These are phyloP conservation scores for Halocynthia roretzi DNA, from an alignment of 23 tunicate species.

Conservation along the genomic window DNA sequence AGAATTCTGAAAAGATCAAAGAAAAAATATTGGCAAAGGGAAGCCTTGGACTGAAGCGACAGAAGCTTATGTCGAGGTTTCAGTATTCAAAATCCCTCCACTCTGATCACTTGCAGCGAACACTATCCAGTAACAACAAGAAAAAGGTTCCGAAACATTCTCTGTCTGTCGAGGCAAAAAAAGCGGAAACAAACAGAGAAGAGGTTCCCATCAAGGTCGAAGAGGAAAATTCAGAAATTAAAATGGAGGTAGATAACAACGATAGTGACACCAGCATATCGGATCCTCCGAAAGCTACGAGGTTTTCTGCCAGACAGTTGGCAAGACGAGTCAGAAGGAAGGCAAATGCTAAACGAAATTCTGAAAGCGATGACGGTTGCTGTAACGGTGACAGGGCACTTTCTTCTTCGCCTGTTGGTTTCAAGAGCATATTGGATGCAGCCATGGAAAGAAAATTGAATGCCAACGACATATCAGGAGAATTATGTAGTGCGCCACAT, in stretches of 20 bases:
- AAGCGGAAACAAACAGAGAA: neutral
- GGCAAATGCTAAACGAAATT: neutral
- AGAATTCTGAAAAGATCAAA: neutral
- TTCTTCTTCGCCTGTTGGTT: slow-evolving; percentile 43
- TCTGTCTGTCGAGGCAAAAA: neutral
- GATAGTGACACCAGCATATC: slow-evolving; percentile 45
- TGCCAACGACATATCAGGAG: slow-evolving; percentile 29
- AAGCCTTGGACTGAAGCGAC: neutral
- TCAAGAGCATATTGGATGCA: slow-evolving; percentile 51
- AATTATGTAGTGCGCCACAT: neutral
- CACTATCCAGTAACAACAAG: neutral
- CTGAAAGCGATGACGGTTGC: slow-evolving; percentile 28
- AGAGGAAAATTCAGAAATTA: neutral
- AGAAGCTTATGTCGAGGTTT: neutral
- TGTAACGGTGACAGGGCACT: neutral
- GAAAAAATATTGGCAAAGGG: slow-evolving; percentile 5
- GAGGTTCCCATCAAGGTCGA: neutral
- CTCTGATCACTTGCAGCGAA: neutral
- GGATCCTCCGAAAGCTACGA: slow-evolving; percentile 33
- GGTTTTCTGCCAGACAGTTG: slow-evolving; percentile 26
- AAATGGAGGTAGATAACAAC: neutral
- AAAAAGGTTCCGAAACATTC: too few species aligned
- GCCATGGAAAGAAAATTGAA: slow-evolving; percentile 64
- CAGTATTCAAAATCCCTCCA: neutral
- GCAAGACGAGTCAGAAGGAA: slow-evolving; percentile 1